These are phyloP conservation scores for Pampus argenteus DNA, from an alignment of 2,797 vertebrate genomes.

Conservation along the genomic window DNA sequence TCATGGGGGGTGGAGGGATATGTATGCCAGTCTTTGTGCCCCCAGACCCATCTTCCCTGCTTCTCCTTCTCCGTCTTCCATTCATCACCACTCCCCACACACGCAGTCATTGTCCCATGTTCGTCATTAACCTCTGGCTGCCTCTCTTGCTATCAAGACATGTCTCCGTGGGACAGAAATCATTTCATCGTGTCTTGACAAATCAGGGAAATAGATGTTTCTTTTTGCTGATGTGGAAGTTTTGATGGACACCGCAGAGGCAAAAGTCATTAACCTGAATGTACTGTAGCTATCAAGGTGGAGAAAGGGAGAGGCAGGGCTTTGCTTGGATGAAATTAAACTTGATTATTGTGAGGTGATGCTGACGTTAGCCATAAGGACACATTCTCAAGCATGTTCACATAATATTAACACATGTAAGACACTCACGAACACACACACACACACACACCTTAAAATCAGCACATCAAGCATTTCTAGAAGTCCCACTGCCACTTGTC, in stretches of 20 bases:
- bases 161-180: conserved; percentile 89
- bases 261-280: conserved; percentile 71
- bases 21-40: conserved; percentile 95
- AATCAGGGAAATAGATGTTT: conserved; percentile 63
- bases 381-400: conserved; percentile 14
- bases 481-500: conserved; percentile 29
- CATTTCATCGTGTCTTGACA: conserved; percentile 81
- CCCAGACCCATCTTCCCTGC: conserved; percentile 68
- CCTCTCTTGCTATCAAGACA: conserved; percentile 85
- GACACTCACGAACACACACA: not conserved
- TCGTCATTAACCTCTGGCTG: conserved; percentile 92
- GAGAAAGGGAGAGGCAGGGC: conserved; percentile 33
- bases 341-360: conserved; percentile 45
- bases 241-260: conserved; percentile 71
- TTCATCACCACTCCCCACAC: conserved; percentile 71
- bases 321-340: conserved; percentile 66
- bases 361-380: conserved; percentile 35
- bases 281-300: conserved; percentile 17
- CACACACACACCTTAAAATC: conserved; percentile 28
- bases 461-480: conserved; percentile 44
- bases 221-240: conserved; percentile 85
- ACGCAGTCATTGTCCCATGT: conserved; percentile 89
- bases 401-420: conserved; percentile 19
- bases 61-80: too few relatives aligned
- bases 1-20: conserved; percentile 55